phyloP scores from a whole-genome alignment of 2,888 invertebrate species.

The Leucozona laternaria region DNA sequence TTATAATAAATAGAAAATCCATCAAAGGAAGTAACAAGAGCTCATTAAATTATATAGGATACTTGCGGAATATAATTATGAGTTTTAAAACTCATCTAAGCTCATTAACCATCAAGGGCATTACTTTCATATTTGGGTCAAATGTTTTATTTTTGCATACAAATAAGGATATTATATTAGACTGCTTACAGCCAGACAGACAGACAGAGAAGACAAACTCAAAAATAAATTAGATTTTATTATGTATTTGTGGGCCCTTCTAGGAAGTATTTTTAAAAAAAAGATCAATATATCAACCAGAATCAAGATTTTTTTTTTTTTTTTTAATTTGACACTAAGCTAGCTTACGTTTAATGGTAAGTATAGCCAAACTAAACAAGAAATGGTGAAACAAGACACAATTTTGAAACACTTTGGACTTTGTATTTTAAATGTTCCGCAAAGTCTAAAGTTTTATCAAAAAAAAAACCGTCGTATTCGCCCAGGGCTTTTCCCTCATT shows the following conservation, averaged over 20 bases:
- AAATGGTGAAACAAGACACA: no score
- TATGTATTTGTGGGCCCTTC: neutral
- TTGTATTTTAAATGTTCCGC: no score
- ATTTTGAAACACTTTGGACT: no score
- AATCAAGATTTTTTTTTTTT: no score
- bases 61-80: slow-evolving; percentile 2
- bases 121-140: neutral
- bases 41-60: slow-evolving; percentile 7
- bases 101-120: neutral
- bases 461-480: no score
- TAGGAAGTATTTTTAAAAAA: no score
- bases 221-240: neutral
- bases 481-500: no score
- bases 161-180: neutral
- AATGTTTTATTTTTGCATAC: neutral
- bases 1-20: slow-evolving; percentile 3
- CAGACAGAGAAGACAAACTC: neutral
- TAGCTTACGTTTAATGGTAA: no score
- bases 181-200: neutral
- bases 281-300: no score
- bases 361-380: no score
- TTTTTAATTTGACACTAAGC: no score
- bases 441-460: no score
- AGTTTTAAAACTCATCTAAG: slow-evolving; percentile 3
- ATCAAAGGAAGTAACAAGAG: slow-evolving; percentile 8